phyloP scores from a whole-genome alignment of 2,888 invertebrate species.

The Drosophila mimetica region DNA sequence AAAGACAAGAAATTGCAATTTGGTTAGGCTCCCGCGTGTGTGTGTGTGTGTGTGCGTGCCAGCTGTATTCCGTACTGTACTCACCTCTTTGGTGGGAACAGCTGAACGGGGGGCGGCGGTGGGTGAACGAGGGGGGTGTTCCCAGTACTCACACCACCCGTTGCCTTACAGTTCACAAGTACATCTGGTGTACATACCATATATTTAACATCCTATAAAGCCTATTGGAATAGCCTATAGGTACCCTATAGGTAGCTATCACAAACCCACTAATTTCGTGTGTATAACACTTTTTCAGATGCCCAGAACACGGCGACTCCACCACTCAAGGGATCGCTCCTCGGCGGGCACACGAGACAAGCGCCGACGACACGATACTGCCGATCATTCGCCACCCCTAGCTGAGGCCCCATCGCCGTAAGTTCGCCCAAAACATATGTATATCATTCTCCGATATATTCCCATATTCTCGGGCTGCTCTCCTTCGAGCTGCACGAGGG shows the following conservation, averaged over 20 bases:
- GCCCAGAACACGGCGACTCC: slow-evolving; percentile 93
- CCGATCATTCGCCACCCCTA: slow-evolving; percentile 84
- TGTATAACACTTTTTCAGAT: slow-evolving; percentile 85
- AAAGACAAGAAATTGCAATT: slow-evolving; percentile 52
- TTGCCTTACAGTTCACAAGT: slow-evolving; percentile 15
- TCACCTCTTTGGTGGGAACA: slow-evolving; percentile 56
- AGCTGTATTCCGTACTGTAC: slow-evolving; percentile 50
- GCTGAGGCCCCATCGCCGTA: slow-evolving; percentile 82
- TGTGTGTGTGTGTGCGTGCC: slow-evolving; percentile 24
- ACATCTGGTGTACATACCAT: background rate
- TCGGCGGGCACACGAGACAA: slow-evolving; percentile 86
- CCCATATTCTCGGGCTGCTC: slow-evolving; percentile 10
- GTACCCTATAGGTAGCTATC: background rate
- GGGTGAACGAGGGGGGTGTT: slow-evolving; percentile 10
- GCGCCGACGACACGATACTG: slow-evolving; percentile 89
- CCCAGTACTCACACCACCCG: slow-evolving; percentile 10
- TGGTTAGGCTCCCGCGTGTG: slow-evolving; percentile 8
- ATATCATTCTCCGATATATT: slow-evolving; percentile 4
- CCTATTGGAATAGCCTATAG: background rate
- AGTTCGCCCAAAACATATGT: too few relatives aligned
- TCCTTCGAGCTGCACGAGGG: slow-evolving; percentile 16
- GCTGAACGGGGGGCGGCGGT: slow-evolving; percentile 4
- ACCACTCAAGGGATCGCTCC: slow-evolving; percentile 88
- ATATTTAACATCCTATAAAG: background rate
- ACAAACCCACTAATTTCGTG: background rate